Percentiles rank a stretch among this genome's conserved stretches.
Evolutionary conservation across 2,888 invertebrate genomes (phyloP).

Genomic region (Nomada goodeniana): DNA sequence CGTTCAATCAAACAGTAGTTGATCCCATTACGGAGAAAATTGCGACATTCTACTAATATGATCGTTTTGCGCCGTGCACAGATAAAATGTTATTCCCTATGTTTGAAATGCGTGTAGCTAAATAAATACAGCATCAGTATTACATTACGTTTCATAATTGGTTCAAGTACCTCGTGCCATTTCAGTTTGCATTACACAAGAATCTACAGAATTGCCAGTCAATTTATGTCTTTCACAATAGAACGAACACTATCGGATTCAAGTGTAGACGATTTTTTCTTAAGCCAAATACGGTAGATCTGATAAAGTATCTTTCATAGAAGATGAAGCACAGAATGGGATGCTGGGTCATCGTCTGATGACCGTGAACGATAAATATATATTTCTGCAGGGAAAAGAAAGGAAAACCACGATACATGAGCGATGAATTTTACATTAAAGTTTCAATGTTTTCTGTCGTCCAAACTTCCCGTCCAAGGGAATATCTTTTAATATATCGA

Average conservation of each 20-base stretch:
- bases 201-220: not conserved
- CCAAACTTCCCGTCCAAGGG: no score
- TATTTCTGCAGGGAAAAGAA: constrained; percentile 47
- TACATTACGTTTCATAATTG: not conserved
- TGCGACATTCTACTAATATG: constrained; percentile 7
- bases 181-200: no score
- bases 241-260: not conserved
- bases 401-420: not conserved
- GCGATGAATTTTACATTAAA: not conserved
- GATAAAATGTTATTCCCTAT: not conserved
- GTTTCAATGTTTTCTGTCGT: not conserved
- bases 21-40: constrained; percentile 22
- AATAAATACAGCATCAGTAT: not conserved
- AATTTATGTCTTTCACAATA: not conserved
- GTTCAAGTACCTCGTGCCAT: not conserved
- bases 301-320: not conserved
- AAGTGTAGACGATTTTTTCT: no score
- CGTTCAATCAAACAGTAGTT: constrained; percentile 19
- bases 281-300: no score
- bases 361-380: constrained; percentile 45
- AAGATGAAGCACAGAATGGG: not conserved
- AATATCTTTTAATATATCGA: not conserved
- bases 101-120: no score
- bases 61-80: constrained; percentile 6
- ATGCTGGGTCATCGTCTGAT: constrained; percentile 42